Base-by-base conservation (phyloP, 1,140 invertebrate genomes). In the Hermetia illucens region DNA sequence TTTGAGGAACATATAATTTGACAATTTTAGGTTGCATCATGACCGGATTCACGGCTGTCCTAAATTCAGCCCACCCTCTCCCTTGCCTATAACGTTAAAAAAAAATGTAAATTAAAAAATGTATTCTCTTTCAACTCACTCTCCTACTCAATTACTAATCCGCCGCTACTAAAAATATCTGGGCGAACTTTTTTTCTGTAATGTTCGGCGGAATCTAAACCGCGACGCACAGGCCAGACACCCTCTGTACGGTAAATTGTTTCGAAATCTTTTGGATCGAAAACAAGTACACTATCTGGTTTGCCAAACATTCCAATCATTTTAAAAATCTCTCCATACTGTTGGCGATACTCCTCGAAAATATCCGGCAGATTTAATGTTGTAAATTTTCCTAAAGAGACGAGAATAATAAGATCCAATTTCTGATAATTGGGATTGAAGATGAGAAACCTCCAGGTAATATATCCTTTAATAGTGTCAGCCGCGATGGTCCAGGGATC, bases 1-100 rank as follows among this genome's bases (percentile, higher is more conserved):
- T 25, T 21, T 48, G 49, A 4, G 44, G 42, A 8, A 56, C 25
- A 39, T 59, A 59, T 0, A 56, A 27, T 29, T 46, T 52, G 10
- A 51, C 52, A 38, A 55, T 59, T 2, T 51, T 47, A 0, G 56
- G 56, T 20, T 58, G 54, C 22, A 59, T 24, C 1, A 59, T 33
- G 19, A 59, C 47, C 1, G 56, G 56, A 42, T 55, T 58, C 0
- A 58, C 56, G 0, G 45, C 46, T 1, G 52, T 45, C 4, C 56
- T 41, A 46, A 56, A 46, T 33, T 53, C 49, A 3, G 39, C 43
- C 56, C 56, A 59, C 3, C 22, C 40, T 15, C 52, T 43, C 1
- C 17, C 5, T 41, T 55, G 47, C 0, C 52, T 54, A 21, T 3
- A 10, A 10, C 3, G 6, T 25, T 22, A 1, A 0, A 0, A 13